Conservation (phyloP, 2,888 invertebrate species). For the Aquatica leii region DNA sequence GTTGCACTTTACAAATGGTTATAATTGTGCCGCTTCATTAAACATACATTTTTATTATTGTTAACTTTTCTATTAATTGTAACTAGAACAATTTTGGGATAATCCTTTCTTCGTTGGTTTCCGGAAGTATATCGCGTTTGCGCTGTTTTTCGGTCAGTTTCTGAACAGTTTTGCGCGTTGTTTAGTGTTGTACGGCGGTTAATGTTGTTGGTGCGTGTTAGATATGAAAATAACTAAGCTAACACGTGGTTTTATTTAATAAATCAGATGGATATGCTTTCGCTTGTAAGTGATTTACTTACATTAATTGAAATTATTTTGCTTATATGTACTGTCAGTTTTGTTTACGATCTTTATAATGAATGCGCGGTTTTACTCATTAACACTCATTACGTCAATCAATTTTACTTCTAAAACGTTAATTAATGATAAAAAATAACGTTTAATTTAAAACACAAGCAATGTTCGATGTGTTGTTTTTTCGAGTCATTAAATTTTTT, state of each 20-base stretch:
- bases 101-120: slow-evolving; percentile 32
- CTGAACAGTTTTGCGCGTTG: slow-evolving; percentile 26
- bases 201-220: slow-evolving; percentile 33
- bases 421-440: no score
- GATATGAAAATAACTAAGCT: slow-evolving; percentile 17
- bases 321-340: slow-evolving; percentile 21
- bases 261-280: slow-evolving; percentile 16
- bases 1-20: no score
- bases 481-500: no score
- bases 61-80: slow-evolving; percentile 21
- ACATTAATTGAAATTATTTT: neutral
- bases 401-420: no score
- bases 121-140: slow-evolving; percentile 19
- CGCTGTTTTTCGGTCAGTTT: slow-evolving; percentile 28
- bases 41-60: slow-evolving; percentile 1
- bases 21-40: neutral
- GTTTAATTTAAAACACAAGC: no score
- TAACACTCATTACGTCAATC: no score
- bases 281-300: slow-evolving; percentile 18
- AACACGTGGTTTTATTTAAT: slow-evolving; percentile 30
- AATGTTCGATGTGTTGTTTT: no score
- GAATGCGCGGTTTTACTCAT: no score
- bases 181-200: slow-evolving; percentile 33
- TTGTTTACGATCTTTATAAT: no score
- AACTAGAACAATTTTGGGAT: slow-evolving; percentile 26